Conservation (phyloP, 2,113 vertebrate species). For the Rhodinocichla rosea region DNA sequence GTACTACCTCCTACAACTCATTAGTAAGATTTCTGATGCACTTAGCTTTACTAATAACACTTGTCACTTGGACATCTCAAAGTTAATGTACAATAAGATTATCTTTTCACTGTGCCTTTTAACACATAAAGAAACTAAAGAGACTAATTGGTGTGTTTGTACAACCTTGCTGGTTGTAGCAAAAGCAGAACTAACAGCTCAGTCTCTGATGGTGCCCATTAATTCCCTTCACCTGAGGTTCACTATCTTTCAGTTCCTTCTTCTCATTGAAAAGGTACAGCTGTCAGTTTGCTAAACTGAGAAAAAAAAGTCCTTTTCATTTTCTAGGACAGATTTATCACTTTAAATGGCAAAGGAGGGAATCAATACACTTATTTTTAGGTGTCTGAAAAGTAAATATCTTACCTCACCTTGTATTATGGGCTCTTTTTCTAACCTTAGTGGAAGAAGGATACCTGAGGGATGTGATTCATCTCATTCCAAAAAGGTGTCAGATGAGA, state of each 20-base stretch:
- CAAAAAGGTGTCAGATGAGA: not conserved
- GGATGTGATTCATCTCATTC: not conserved
- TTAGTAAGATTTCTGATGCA: not conserved
- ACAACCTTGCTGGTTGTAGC: not conserved
- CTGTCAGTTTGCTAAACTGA: not conserved
- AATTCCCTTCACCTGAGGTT: not conserved
- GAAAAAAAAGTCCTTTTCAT: not conserved
- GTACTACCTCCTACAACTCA: not conserved
- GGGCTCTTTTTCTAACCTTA: not conserved
- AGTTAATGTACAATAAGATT: not conserved
- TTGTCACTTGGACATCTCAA: not conserved
- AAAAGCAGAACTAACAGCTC: not conserved
- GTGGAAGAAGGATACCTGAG: not conserved
- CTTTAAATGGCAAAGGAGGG: not conserved
- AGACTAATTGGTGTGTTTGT: not conserved
- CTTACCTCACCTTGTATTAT: not conserved
- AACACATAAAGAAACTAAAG: not conserved
- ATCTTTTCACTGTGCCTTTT: not conserved
- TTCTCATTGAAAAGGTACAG: not conserved
- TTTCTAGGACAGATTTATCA: not conserved
- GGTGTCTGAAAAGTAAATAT: not conserved
- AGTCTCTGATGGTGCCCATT: not conserved
- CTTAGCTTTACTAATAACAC: not conserved
- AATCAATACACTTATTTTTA: not conserved
- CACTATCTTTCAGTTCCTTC: not conserved